A percentile compares a stretch with the other conserved stretches of the same genome.
phyloP scores from a whole-genome alignment of 2,113 vertebrate species.

The Gila orcuttii region DNA sequence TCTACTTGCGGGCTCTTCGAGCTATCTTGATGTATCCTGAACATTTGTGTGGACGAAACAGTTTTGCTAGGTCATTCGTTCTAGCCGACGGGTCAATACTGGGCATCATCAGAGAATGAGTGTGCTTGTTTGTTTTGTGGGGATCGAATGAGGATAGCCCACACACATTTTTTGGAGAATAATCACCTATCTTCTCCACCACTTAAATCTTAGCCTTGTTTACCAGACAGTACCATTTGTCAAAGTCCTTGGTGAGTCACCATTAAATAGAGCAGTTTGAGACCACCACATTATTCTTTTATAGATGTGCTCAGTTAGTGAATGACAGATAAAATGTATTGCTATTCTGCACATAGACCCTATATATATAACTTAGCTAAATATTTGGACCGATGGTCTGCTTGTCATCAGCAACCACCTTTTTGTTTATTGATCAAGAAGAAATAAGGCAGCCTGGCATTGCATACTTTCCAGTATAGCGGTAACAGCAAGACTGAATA shows the following conservation, averaged over 20 bases:
- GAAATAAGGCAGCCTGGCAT: neutral
- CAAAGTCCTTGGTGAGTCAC: conserved; percentile 61
- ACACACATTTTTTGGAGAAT: conserved; percentile 57
- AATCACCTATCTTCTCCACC: conserved; percentile 60
- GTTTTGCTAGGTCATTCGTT: conserved; percentile 51
- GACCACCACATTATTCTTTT: conserved; percentile 20
- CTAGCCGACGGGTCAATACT: conserved; percentile 57
- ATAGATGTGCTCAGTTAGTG: conserved; percentile 21
- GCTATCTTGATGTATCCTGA: conserved; percentile 58
- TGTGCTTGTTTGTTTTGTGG: conserved; percentile 54
- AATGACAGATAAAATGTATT: conserved; percentile 17
- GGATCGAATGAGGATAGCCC: conserved; percentile 47
- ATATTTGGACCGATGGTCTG: conserved; percentile 10
- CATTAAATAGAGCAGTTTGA: conserved; percentile 52
- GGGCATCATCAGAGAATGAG: conserved; percentile 56
- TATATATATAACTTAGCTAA: conserved; percentile 10
- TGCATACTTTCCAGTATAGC: neutral
- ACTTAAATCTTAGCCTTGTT: conserved; percentile 63
- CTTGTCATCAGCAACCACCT: conserved; percentile 9
- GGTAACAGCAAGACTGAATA: neutral
- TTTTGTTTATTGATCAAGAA: conserved; percentile 31
- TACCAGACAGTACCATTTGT: conserved; percentile 62
- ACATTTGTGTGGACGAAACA: conserved; percentile 59
- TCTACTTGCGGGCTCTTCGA: conserved; percentile 51
- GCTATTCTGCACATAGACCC: neutral